Conservation (phyloP, 2,113 vertebrate genomes). For the Clupea harengus region DNA sequence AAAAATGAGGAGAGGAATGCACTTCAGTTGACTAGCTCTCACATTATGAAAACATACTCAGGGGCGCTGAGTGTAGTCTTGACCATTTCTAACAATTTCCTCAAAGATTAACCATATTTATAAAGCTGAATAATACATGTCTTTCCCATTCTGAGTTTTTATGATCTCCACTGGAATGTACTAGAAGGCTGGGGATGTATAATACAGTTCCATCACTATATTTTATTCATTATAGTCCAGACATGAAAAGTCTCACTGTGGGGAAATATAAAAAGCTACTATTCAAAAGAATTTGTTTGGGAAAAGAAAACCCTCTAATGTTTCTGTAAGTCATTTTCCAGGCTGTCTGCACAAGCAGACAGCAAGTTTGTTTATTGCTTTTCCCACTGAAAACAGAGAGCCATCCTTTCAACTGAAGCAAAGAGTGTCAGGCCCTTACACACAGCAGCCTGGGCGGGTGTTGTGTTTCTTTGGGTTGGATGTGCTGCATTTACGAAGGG, state of each 20-base stretch:
- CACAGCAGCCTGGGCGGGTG: neutral
- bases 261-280: neutral
- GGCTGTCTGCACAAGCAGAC: neutral
- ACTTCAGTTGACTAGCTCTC: neutral
- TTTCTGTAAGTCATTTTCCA: neutral
- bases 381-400: neutral
- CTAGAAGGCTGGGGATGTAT: neutral
- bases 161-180: neutral
- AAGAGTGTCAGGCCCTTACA: neutral
- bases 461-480: slow-evolving; percentile 23
- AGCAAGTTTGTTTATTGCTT: neutral
- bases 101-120: neutral
- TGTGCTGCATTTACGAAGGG: slow-evolving; percentile 19
- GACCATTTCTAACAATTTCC: neutral
- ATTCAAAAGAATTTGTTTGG: neutral
- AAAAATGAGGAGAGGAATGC: neutral
- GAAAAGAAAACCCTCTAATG: neutral
- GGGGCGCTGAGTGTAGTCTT: neutral
- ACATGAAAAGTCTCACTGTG: neutral
- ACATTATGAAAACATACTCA: neutral
- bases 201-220: neutral
- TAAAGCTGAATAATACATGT: neutral
- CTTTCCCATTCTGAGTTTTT: neutral
- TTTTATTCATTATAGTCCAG: neutral
- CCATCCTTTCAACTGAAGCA: neutral